Conservation (phyloP, 2,113 vertebrate genomes). For the Microtus ochrogaster region DNA sequence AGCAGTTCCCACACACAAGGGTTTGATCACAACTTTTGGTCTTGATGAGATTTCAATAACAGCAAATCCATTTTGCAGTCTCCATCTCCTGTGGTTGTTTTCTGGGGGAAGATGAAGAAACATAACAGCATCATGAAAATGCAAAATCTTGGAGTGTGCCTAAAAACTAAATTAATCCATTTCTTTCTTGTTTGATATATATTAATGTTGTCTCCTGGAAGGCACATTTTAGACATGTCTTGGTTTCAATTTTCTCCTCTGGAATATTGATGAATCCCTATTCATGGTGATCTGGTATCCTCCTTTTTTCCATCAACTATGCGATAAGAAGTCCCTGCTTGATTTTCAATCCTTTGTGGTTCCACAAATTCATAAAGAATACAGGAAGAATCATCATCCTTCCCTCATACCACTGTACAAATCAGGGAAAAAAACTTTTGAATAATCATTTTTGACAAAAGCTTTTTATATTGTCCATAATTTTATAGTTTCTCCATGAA, state of each 20-base stretch:
- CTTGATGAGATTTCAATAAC: slow-evolving; percentile 11
- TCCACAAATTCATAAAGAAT: not conserved
- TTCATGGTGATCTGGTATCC: not conserved
- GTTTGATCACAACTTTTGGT: not conserved
- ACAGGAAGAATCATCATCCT: not conserved
- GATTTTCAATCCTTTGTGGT: rapidly evolving
- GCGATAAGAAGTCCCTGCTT: not conserved
- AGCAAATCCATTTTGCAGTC: not conserved
- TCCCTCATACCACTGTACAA: not conserved
- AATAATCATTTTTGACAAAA: not conserved
- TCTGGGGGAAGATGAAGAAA: not conserved
- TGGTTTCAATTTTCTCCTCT: not conserved
- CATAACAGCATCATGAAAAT: not conserved
- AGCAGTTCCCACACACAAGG: not conserved
- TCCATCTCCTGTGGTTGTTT: not conserved
- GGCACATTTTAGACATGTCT: not conserved
- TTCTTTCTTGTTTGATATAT: not conserved
- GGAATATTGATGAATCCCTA: not conserved
- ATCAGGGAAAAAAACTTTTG: not conserved
- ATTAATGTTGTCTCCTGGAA: not conserved
- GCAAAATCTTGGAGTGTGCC: not conserved
- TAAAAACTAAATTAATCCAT: not conserved
- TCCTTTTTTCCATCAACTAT: not conserved
- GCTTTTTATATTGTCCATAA: not conserved
- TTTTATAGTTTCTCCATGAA: not conserved